Conservation (phyloP, 2,113 vertebrate genomes). For the Chaetops frenatus region DNA sequence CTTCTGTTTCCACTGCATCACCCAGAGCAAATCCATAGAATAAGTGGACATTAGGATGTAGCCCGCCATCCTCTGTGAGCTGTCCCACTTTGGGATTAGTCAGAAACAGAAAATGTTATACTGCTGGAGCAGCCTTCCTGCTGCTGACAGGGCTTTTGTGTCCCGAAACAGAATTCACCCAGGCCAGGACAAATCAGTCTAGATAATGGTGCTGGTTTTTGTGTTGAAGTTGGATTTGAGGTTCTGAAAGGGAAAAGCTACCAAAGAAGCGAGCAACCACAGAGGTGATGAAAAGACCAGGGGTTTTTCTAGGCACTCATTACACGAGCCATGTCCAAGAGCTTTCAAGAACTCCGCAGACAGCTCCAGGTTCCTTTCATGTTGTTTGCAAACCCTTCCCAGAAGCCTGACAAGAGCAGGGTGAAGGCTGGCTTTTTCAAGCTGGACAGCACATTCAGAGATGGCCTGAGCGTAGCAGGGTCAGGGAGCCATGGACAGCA, state of each 20-base stretch:
- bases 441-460: neutral
- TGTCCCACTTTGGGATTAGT: neutral
- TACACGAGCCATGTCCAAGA: neutral
- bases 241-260: neutral
- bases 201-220: neutral
- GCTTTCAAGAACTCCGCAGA: neutral
- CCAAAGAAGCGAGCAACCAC: neutral
- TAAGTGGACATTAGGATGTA: neutral
- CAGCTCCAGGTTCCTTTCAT: neutral
- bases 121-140: neutral
- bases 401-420: neutral
- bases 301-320: conserved; percentile 1
- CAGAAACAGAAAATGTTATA: neutral
- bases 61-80: neutral
- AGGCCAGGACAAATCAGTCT: neutral
- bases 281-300: conserved; percentile 21
- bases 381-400: conserved; percentile 1
- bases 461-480: neutral
- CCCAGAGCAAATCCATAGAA: neutral
- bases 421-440: neutral
- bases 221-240: neutral
- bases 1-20: neutral
- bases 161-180: neutral
- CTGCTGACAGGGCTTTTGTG: neutral
- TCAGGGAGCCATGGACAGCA: neutral